Evolutionary conservation across 2,797 vertebrate species (phyloP).

Genomic region (Anabas testudineus): DNA sequence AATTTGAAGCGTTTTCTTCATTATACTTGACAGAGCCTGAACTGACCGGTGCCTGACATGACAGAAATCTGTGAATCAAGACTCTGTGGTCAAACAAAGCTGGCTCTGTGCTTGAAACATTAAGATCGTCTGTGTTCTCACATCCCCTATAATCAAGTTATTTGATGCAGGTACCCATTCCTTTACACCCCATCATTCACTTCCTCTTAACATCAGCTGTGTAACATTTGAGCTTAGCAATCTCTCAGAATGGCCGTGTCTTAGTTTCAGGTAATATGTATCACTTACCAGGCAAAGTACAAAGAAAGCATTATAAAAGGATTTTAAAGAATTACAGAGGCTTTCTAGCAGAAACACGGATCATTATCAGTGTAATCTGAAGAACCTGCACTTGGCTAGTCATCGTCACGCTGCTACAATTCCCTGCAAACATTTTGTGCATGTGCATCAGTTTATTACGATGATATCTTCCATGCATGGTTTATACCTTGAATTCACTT

Average conservation of each 20-base stretch:
- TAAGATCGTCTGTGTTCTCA: slow-evolving; percentile 60
- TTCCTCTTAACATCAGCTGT: slow-evolving; percentile 29
- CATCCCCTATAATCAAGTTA: slow-evolving; percentile 69
- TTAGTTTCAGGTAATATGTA: slow-evolving; percentile 57
- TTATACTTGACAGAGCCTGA: slow-evolving; percentile 18
- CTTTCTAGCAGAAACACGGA: slow-evolving; percentile 46
- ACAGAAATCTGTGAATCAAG: slow-evolving; percentile 42
- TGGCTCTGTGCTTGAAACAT: slow-evolving; percentile 48
- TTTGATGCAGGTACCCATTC: slow-evolving; percentile 55
- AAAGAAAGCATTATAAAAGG: slow-evolving; percentile 64
- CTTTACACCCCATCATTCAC: slow-evolving; percentile 21
- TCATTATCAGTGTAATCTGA: slow-evolving; percentile 53
- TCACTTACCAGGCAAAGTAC: slow-evolving; percentile 42
- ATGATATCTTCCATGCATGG: too few relatives aligned
- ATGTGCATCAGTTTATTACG: not conserved
- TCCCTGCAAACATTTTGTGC: not conserved
- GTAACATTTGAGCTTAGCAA: slow-evolving; percentile 49
- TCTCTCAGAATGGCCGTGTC: slow-evolving; percentile 43
- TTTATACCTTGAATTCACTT: slow-evolving; percentile 95
- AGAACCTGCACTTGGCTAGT: slow-evolving; percentile 32
- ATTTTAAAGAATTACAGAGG: slow-evolving; percentile 51
- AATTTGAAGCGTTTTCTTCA: not conserved
- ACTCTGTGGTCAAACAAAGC: slow-evolving; percentile 67
- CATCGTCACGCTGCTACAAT: not conserved
- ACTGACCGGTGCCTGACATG: slow-evolving; percentile 32